phyloP scores from a whole-genome alignment of 2,888 invertebrate genomes.

The Choreutis nemorana region DNA sequence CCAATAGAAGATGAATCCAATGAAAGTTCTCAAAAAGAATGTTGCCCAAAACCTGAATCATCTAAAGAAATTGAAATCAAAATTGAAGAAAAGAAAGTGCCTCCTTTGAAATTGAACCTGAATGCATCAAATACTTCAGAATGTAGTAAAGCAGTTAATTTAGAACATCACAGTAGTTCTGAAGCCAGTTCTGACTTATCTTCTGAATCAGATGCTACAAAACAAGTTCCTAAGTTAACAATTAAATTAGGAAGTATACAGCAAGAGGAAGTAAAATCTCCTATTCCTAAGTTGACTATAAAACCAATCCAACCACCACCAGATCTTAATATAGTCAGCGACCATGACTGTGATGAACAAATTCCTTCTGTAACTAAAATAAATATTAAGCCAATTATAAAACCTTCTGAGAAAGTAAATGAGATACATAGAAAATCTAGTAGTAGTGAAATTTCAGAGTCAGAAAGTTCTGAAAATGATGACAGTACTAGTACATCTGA shows the following conservation, averaged over 20 bases:
- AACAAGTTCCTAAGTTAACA: slow-evolving; percentile 59
- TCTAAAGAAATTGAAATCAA: slow-evolving; percentile 3
- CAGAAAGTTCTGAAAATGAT: slow-evolving; percentile 64
- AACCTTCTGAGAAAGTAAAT: slow-evolving; percentile 52
- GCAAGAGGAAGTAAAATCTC: slow-evolving; percentile 40
- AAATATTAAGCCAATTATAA: slow-evolving; percentile 58
- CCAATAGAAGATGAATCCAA: slow-evolving; percentile 4
- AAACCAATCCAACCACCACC: slow-evolving; percentile 33
- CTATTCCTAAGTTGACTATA: slow-evolving; percentile 50
- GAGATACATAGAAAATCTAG: slow-evolving; percentile 55
- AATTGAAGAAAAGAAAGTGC: slow-evolving; percentile 21
- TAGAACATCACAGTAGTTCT: slow-evolving; percentile 9
- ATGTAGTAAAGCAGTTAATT: slow-evolving; percentile 9
- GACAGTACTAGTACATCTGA: slow-evolving; percentile 55
- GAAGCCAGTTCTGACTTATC: slow-evolving; percentile 14
- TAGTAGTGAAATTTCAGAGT: slow-evolving; percentile 62
- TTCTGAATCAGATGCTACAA: slow-evolving; percentile 25
- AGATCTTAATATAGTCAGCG: slow-evolving; percentile 16
- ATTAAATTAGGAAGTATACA: slow-evolving; percentile 50
- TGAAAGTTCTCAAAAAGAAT: slow-evolving; percentile 11
- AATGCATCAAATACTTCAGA: slow-evolving; percentile 17
- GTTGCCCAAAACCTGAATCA: slow-evolving; percentile 8
- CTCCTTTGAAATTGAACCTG: slow-evolving; percentile 33
- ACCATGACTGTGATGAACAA: slow-evolving; percentile 27
- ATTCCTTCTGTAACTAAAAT: slow-evolving; percentile 48